Conservation (phyloP, 1,140 invertebrate species). For the Drosophila sulfurigaster region DNA sequence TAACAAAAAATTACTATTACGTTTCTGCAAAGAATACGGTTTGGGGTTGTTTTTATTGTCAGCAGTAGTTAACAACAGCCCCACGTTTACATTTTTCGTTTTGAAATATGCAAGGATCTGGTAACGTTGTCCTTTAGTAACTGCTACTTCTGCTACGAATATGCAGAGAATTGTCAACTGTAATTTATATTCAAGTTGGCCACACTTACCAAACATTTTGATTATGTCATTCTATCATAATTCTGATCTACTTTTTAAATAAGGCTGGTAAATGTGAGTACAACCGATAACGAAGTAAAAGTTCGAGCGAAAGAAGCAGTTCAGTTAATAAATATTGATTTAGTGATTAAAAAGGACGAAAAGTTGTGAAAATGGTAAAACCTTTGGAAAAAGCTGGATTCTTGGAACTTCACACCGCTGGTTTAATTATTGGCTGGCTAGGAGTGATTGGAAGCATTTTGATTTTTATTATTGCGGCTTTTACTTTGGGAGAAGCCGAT, state of each 20-base stretch:
- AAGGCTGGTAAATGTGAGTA: background rate
- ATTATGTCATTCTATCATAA: background rate
- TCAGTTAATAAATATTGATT: no score
- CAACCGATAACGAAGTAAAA: background rate
- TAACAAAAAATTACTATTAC: no score
- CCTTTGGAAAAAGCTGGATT: slow-evolving; percentile 50
- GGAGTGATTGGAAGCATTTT: slow-evolving; percentile 44
- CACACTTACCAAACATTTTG: background rate
- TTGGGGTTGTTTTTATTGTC: no score
- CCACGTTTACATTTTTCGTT: background rate
- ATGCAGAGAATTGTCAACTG: no score
- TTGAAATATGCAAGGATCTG: background rate
- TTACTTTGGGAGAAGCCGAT: no score
- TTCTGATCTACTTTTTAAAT: background rate
- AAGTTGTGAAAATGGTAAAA: slow-evolving; percentile 16
- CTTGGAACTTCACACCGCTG: slow-evolving; percentile 64
- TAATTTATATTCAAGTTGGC: background rate
- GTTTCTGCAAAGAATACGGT: no score
- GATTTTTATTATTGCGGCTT: background rate
- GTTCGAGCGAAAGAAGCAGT: background rate
- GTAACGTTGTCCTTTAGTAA: background rate
- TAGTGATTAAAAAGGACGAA: background rate
- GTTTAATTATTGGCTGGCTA: slow-evolving; percentile 69
- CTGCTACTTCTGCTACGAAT: background rate
- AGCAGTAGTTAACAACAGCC: no score